These are phyloP conservation scores for Cerastoderma edule DNA, from an alignment of 2,888 invertebrate genomes.

Conservation along the genomic window DNA sequence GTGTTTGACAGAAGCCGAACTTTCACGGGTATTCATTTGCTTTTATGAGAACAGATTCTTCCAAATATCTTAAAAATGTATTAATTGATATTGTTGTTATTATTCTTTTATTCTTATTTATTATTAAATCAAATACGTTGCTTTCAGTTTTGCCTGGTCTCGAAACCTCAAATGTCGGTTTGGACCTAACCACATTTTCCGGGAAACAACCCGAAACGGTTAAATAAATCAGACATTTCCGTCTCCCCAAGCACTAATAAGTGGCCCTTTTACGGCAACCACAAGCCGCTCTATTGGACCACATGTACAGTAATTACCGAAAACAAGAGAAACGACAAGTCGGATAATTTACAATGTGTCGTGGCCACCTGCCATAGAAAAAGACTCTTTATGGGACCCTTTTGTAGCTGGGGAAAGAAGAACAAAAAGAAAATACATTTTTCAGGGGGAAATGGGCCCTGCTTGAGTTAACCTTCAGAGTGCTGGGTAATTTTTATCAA, in stretches of 20 bases:
- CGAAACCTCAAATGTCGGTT: not conserved
- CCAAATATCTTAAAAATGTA: too few species aligned
- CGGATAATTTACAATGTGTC: constrained; percentile 60
- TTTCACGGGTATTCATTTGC: too few species aligned
- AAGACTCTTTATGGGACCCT: constrained; percentile 9
- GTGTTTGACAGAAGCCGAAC: too few species aligned
- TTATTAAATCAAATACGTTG: not conserved
- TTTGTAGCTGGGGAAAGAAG: not conserved
- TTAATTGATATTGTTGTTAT: too few species aligned
- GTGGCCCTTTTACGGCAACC: constrained; percentile 36
- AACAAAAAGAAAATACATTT: too few species aligned
- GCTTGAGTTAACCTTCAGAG: too few species aligned
- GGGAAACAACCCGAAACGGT: too few species aligned
- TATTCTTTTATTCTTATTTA: too few species aligned
- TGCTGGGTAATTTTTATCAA: too few species aligned
- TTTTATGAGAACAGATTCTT: too few species aligned
- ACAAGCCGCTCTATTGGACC: constrained; percentile 43
- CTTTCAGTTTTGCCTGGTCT: not conserved
- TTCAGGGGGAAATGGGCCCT: too few species aligned
- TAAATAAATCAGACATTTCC: constrained; percentile 9
- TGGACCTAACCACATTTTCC: not conserved
- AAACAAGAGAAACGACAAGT: constrained; percentile 42
- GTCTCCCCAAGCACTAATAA: constrained; percentile 9
- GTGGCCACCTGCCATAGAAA: constrained; percentile 42
- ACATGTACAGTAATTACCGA: constrained; percentile 47